A percentile compares a stretch with the other conserved stretches of the same genome.
phyloP scores from a whole-genome alignment of 2,888 invertebrate genomes.

The Heterodera filipjevi region DNA sequence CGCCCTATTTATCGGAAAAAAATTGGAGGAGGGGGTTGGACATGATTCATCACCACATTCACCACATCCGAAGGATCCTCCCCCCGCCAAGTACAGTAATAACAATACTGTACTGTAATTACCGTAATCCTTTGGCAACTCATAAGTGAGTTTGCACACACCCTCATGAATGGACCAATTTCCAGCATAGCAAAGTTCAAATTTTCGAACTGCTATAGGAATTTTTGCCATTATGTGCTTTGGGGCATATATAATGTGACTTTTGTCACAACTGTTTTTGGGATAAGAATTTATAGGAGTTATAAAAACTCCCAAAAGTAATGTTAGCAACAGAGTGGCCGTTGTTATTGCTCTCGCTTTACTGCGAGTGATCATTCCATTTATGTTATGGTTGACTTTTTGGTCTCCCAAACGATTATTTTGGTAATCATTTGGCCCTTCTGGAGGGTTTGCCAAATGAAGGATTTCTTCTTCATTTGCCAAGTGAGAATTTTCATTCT shows the following conservation, averaged over 20 bases:
- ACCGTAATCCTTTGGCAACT: background rate
- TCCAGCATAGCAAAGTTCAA: conserved; percentile 1
- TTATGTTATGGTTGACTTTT: background rate
- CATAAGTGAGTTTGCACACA: background rate
- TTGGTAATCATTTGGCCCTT: too few species aligned
- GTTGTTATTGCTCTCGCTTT: background rate
- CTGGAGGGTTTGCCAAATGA: too few species aligned
- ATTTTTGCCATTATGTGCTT: background rate
- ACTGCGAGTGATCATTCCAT: conserved; percentile 6
- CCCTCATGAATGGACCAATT: background rate
- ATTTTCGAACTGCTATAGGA: background rate
- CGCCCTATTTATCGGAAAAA: background rate
- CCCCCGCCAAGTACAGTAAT: background rate
- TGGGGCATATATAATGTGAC: too few species aligned
- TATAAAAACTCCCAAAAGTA: too few species aligned
- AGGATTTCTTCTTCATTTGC: too few species aligned
- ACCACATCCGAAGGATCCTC: conserved; percentile 4
- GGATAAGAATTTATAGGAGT: too few species aligned
- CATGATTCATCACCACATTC: background rate
- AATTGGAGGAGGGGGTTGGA: background rate
- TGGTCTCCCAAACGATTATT: background rate
- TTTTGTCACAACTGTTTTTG: too few species aligned
- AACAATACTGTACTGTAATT: background rate
- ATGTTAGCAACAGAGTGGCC: background rate
- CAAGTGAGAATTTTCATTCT: too few species aligned